phyloP scores from a whole-genome alignment of 2,888 invertebrate species.

The Eristalis arbustorum region DNA sequence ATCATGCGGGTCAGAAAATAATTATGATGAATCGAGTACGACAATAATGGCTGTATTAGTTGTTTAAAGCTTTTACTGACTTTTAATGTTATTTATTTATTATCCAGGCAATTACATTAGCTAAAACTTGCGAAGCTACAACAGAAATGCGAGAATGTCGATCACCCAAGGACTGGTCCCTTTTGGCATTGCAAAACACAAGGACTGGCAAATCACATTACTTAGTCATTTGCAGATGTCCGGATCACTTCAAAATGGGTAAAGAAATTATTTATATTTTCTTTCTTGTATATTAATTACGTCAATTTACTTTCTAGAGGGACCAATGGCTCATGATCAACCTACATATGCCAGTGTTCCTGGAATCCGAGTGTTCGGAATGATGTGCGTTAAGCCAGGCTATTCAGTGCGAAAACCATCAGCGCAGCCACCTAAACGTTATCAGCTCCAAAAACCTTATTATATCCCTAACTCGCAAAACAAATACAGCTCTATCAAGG shows the following conservation, averaged over 20 bases:
- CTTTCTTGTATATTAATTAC: neutral
- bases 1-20: too few relatives aligned
- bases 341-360: slow-evolving; percentile 96
- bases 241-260: slow-evolving; percentile 92
- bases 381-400: slow-evolving; percentile 90
- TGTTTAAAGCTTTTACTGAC: too few relatives aligned
- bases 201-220: slow-evolving; percentile 96
- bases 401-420: slow-evolving; percentile 79
- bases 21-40: too few relatives aligned
- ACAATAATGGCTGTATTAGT: too few relatives aligned
- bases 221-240: slow-evolving; percentile 94
- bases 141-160: slow-evolving; percentile 94
- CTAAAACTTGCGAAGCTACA: slow-evolving; percentile 96
- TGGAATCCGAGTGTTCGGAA: slow-evolving; percentile 95
- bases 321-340: slow-evolving; percentile 96
- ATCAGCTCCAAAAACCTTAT: slow-evolving; percentile 79
- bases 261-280: slow-evolving; percentile 74
- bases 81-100: too few relatives aligned
- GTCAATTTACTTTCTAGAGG: slow-evolving; percentile 83
- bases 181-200: slow-evolving; percentile 93
- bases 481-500: slow-evolving; percentile 71
- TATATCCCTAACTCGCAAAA: slow-evolving; percentile 76
- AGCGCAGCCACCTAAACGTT: slow-evolving; percentile 78
- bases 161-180: slow-evolving; percentile 94
- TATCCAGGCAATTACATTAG: slow-evolving; percentile 88